phyloP scores from a whole-genome alignment of 2,888 invertebrate species.

The Rapana venosa region DNA sequence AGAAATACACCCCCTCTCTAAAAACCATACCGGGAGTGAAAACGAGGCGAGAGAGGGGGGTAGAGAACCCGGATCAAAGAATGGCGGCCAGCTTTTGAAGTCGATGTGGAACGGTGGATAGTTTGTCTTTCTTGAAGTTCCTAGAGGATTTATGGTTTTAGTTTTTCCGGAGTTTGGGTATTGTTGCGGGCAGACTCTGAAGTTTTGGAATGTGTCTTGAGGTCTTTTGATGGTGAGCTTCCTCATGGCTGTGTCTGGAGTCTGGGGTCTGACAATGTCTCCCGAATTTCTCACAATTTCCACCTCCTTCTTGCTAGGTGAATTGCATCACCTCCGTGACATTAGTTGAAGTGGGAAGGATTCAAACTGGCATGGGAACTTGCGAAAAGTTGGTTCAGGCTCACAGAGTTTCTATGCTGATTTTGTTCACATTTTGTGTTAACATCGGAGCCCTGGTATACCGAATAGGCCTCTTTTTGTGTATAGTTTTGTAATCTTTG shows the following conservation, averaged over 20 bases:
- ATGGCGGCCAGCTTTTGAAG: not conserved
- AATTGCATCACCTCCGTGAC: too few species aligned
- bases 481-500: too few species aligned
- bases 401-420: too few species aligned
- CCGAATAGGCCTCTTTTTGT: too few species aligned
- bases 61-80: conserved; percentile 1
- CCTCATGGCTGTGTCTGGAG: not conserved
- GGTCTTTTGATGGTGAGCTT: not conserved
- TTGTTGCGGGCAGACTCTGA: not conserved
- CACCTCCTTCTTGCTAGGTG: too few species aligned
- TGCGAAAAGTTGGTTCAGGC: too few species aligned
- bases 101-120: not conserved
- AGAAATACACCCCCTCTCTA: not conserved
- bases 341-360: too few species aligned
- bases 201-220: not conserved
- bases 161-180: not conserved
- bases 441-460: too few species aligned
- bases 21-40: not conserved
- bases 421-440: too few species aligned
- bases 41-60: not conserved
- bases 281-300: too few species aligned
- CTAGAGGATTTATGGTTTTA: not conserved
- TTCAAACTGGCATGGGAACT: too few species aligned
- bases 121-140: not conserved
- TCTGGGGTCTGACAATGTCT: not conserved